Evolutionary conservation across 2,113 vertebrate genomes (phyloP).

Genomic region (Pachycephala philippinensis): DNA sequence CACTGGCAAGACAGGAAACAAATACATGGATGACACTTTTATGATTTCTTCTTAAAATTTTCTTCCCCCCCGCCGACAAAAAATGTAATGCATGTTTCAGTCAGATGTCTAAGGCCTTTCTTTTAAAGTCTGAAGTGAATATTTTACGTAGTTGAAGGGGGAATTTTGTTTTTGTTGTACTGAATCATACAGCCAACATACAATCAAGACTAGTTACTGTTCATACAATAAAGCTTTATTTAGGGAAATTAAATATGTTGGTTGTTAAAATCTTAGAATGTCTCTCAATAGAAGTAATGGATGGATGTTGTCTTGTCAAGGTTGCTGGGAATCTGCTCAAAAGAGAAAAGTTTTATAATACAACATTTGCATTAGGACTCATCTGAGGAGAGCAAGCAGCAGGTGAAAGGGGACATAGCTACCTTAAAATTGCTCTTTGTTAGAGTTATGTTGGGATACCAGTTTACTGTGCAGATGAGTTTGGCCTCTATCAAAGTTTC

Average conservation of each 20-base stretch:
- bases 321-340: neutral
- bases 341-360: neutral
- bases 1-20: neutral
- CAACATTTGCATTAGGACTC: neutral
- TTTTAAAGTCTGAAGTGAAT: neutral
- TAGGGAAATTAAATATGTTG: neutral
- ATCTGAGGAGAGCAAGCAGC: neutral
- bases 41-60: neutral
- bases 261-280: neutral
- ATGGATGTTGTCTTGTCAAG: neutral
- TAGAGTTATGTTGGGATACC: neutral
- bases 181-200: neutral
- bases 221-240: slow-evolving; percentile 25
- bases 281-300: neutral
- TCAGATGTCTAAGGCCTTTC: neutral
- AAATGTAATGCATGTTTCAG: neutral
- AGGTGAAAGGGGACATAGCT: neutral
- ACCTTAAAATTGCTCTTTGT: neutral
- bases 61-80: neutral
- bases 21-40: neutral
- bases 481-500: neutral
- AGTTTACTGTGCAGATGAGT: neutral
- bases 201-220: neutral
- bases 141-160: slow-evolving; percentile 10
- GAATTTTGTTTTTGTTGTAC: slow-evolving; percentile 13